Evolutionary conservation across 1,140 invertebrate species (phyloP), one percentile per base, ranked within the genome.

Genomic region (Odontomachus brunneus): DNA sequence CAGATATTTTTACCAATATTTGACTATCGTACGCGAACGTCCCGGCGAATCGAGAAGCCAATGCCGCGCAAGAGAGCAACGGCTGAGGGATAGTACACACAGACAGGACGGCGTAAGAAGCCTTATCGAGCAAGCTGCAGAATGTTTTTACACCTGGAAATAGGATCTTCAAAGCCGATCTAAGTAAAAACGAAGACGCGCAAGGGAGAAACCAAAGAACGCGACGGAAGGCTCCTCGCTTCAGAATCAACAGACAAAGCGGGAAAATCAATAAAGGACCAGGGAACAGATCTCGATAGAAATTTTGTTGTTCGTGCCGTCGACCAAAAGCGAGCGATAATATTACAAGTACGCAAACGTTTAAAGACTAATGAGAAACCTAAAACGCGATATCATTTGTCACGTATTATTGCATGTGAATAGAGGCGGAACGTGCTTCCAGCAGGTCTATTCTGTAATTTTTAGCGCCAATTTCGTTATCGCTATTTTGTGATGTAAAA

Each of bases 81-180:
- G 51, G n/a, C 33, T 69, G 71, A 80, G 51, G 33, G 75, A 80
- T 44, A 55, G 65, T 17, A 48, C 59, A 57, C 55, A 69, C 49
- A 80, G 65, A 69, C 75, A 80, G 14, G 33, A 57, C 63, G 33
- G 69, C 51, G 51, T 51, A 71, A 80, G 75, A 80, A 80, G 75
- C 33, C 75, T 80, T 80, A 80, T 80, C 75, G 65, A 71, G 33
- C 75, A 71, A 80, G 51, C 75, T 80, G 75, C 51, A 80, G 75
- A 22, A 80, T 80, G 75, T 80, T 80, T 80, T 80, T 80, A 80
- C 75, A 80, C 65, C 51, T 80, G 63, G 75, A 80, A 80, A 80
- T 80, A 80, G 65, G 75, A 80, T 80, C 65, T 80, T 80, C 75
- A 80, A 80, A 80, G 75, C 65, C 53, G 75, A 80, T 80, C 75